phyloP scores from a whole-genome alignment of 1,140 invertebrate species.

The Drosophila tristis region DNA sequence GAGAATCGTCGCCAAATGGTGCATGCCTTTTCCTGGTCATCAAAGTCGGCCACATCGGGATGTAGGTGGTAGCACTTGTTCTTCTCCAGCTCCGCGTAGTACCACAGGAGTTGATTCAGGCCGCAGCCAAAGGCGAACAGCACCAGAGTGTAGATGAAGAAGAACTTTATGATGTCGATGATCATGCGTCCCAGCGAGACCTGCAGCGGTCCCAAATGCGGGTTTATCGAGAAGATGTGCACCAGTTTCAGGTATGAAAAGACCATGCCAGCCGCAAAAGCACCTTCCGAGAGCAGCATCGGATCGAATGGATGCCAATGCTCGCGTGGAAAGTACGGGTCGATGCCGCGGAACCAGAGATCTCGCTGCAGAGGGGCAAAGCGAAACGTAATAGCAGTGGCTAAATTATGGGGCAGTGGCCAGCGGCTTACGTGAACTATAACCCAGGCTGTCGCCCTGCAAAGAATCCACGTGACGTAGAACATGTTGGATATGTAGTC shows the following conservation, averaged over 20 bases:
- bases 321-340: conserved; percentile 93
- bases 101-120: conserved; percentile 97
- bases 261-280: conserved; percentile 97
- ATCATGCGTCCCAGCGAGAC: conserved; percentile 96
- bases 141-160: conserved; percentile 96
- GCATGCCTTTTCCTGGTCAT: conserved; percentile 92
- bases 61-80: conserved; percentile 91
- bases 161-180: conserved; percentile 96
- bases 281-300: conserved; percentile 96
- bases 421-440: conserved; percentile 88
- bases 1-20: conserved; percentile 94
- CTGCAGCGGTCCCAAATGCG: conserved; percentile 94
- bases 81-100: conserved; percentile 95
- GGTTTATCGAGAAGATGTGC: conserved; percentile 98
- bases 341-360: conserved; percentile 87
- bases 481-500: conserved; percentile 98
- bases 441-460: conserved; percentile 90
- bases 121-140: conserved; percentile 96
- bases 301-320: conserved; percentile 97
- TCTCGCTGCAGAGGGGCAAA: conserved; percentile 87
- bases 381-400: not conserved
- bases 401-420: not conserved
- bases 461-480: conserved; percentile 95
- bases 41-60: conserved; percentile 89
- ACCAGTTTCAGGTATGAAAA: conserved; percentile 97